Base-by-base conservation (phyloP, 2,113 vertebrate genomes). In the Hippocampus comes region DNA sequence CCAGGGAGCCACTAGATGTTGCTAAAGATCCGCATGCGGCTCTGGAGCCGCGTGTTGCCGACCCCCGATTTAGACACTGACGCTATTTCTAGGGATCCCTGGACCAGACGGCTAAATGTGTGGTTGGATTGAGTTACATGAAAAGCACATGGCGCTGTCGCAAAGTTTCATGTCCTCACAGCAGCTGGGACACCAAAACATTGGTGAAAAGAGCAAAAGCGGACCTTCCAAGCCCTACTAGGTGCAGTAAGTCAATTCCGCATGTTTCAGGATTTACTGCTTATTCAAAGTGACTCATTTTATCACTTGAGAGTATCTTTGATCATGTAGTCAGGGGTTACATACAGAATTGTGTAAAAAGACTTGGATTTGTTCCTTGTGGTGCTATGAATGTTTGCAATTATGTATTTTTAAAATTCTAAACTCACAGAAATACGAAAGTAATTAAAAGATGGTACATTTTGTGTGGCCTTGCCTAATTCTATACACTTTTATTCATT, bases 101-200 rank as follows among this genome's bases (percentile, higher is more conserved):
- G 20, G 63, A 77, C 76, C 77, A 72, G 60, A 49, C 49, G 68
- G 76, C 82, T 87, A 82, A 87, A 87, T 84, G 63, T 63, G 82
- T 77, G 67, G 68, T 64, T 23, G 70, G 81, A 79, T 90, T 88
- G 75, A 71, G 71, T 91, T 91, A 88, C 90, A 86, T 18, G 80
- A 67, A 61, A 57, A 68, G 66, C 67, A 53, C 63, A 67, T 59
- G 56, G 42, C 61, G 76, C 67, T 63, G 63, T 67, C 10, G 21
- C 70, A 77, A 75, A 67, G 27, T 6, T 53, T 68, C 42, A 68
- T 56, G 64, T 73, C 66, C 41, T 14, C 63, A 46, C 67, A 23
- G 55, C 67, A 53, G 9, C 48, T 20, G 67, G 23, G 23, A 27
- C 46, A 5, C 25, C 20, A 65, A 65, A 65, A 65, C n/a, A 9